Evolutionary conservation across 1,140 invertebrate species (phyloP), one percentile per base, ranked within the genome.

Genomic region (Cotesia chilonis): DNA sequence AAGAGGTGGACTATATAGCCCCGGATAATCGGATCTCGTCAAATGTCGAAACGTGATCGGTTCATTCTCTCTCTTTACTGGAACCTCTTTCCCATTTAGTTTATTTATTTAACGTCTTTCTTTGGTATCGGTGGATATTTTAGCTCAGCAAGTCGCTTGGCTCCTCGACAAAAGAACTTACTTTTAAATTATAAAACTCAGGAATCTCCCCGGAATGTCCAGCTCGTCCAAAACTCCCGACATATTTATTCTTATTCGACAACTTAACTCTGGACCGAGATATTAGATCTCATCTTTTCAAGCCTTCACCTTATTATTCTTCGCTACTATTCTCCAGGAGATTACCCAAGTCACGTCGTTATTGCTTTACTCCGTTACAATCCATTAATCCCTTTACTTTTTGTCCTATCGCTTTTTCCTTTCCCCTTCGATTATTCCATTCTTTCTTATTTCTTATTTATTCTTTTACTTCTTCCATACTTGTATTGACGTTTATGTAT

Each of bases 301-400:
- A 35, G 66, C 63, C 67, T 47, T 47, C 6, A 47, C 41, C 6
- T 47, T 47, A 6, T 47, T 47, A 47, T 47, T 47, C 41, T 47
- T 10, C 41, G 10, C 41, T 47, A 47, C 28, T 28, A 28, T 28
- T 28, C 28, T 28, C 28, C 28, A 28, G 28, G 10, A 69, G 67
- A 73, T 67, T 63, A 73, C 57, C 36, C 41, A 54, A 73, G 72
- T 73, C 72, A 73, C 72, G 72, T 69, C 47, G 60, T 73, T 73
- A 73, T 73, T 73, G 72, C 72, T 73, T 69, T 63, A 38, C 59
- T 54, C 20, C 60, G 10, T 71, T 67, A 66, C 64, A 52, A 71
- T 64, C 63, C 70, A 57, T 71, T 71, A 66, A 38, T 67, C 54
- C 14, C 14, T 35, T 47, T 37, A 14, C 57, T 70, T 51, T 37